Base-by-base conservation (phyloP, 2,113 vertebrate species). In the Seriola quinqueradiata region DNA sequence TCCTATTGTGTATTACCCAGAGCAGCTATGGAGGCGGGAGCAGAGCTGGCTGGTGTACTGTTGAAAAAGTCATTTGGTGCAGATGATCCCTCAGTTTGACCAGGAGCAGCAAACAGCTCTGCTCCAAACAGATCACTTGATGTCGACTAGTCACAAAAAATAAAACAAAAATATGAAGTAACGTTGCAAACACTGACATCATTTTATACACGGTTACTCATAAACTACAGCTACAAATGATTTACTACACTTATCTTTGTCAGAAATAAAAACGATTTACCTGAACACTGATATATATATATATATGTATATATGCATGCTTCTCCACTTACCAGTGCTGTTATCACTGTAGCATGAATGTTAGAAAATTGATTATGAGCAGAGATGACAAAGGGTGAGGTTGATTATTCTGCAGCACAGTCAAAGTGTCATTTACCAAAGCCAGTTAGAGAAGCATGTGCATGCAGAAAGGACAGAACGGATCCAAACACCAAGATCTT, bases 121-220 rank as follows among this genome's bases (percentile, higher is more conserved):
- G 96, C 85, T 34, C 95, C 96, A 90, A 99, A 95, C 44, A 97
- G 89, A 65, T 96, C 94, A 88, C 82, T 95, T 0, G 94, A 83
- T 82, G 95, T 42, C 79, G 91, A 87, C 97, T 99, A 87, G 23
- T 60, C 44, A 82, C 34, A 83, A 71, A 59, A 44, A 13, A 66
- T 44, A 52, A 57, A 60, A 48, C 36, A 54, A 32, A 46, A 36
- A 71, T 50, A 68, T 38, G 5, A 50, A 34, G 28, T 42, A 34
- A 38, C 6, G 0, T 23, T 63, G 21, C 67, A 66, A 65, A 52
- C 16, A 7, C 2, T 46, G 1, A 4, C 61, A 57, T 57, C 1
- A 25, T n/a, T 40, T 19, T 9, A 38, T 11, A 70, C 14, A 52
- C 14, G 7, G 6, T 12, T 48, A 55, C 7, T 48, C 16, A 66